A percentile compares a stretch with the other conserved stretches of the same genome.
These are phyloP conservation scores for Aphaenogaster floridana DNA, from an alignment of 1,140 invertebrate genomes.

Conservation along the genomic window DNA sequence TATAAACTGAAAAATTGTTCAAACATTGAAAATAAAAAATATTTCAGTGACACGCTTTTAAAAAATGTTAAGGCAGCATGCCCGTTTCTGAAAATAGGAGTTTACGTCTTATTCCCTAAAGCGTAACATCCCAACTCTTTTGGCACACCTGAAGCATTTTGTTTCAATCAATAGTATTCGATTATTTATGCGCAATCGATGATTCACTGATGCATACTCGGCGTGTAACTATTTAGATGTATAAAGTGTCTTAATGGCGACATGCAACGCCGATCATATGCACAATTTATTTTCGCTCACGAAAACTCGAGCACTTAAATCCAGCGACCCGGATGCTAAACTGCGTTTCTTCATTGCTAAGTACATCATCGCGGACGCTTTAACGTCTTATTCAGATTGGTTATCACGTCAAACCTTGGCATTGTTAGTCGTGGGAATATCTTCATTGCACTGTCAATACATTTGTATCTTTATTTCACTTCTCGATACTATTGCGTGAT, in stretches of 20 bases:
- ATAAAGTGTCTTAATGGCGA: conserved; percentile 33
- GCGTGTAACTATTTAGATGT: conserved; percentile 18
- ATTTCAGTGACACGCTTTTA: not conserved
- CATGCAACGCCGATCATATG: conserved; percentile 40
- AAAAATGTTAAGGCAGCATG: not conserved
- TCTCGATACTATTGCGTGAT: not conserved
- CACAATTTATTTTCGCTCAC: conserved; percentile 62
- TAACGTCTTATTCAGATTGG: not conserved
- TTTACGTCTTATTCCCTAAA: not conserved
- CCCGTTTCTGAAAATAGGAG: not conserved
- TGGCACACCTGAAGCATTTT: not conserved
- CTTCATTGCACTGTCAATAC: not conserved
- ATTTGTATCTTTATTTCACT: not conserved
- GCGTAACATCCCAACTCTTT: not conserved
- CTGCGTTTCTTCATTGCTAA: conserved; percentile 60
- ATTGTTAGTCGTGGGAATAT: not conserved
- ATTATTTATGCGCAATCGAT: conserved; percentile 28
- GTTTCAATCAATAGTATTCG: conserved; percentile 15
- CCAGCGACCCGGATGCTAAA: conserved; percentile 55
- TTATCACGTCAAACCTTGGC: not conserved
- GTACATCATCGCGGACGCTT: conserved; percentile 1
- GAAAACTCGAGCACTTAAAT: conserved; percentile 43
- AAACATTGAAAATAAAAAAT: conserved; percentile 19
- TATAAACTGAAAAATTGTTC: not conserved
- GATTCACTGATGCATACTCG: not conserved